Conservation (phyloP, 2,888 invertebrate species). For the Eilema griseolum region DNA sequence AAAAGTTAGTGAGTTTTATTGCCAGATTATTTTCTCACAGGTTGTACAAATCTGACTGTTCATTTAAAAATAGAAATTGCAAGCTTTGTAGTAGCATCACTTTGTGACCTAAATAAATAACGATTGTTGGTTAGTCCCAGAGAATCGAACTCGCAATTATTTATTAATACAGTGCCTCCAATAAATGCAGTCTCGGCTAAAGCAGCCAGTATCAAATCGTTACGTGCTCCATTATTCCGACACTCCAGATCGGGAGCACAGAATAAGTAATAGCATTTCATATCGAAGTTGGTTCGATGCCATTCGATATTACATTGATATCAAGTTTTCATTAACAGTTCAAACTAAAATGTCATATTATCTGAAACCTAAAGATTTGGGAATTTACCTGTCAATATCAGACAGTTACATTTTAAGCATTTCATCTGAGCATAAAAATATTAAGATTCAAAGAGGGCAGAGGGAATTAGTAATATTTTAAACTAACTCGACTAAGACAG, state of each 20-base stretch:
- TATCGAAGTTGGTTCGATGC: neutral
- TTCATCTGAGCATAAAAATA: too few relatives aligned
- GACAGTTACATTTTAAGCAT: neutral
- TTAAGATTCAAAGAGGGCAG: neutral
- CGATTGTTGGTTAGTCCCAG: neutral
- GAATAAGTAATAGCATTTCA: constrained; percentile 1
- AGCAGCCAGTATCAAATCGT: neutral
- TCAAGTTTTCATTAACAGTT: constrained; percentile 3
- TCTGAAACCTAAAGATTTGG: neutral
- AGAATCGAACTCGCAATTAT: neutral
- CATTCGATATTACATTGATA: neutral
- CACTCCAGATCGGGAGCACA: neutral
- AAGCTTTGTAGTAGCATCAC: neutral
- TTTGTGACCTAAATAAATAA: neutral
- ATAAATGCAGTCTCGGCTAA: neutral
- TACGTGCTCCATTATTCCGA: constrained; percentile 9
- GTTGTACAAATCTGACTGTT: neutral
- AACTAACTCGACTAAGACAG: too few relatives aligned
- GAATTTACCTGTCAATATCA: neutral
- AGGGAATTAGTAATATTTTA: neutral
- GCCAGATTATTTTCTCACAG: neutral
- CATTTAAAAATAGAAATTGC: neutral
- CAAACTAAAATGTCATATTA: neutral
- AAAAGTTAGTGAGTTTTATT: neutral
- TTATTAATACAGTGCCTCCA: neutral